phyloP scores from a whole-genome alignment of 1,140 invertebrate species.

The Caenorhabditis elegans region WBcel235 BX284603.4:7131501-7132000 shows the following conservation, averaged over 20 bases:
- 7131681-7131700: not conserved
- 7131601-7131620: not conserved
- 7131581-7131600: not conserved
- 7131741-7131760: slow-evolving; percentile 1
- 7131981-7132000: not conserved
- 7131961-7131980: slow-evolving; percentile 1
- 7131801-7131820: not conserved
- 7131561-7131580: no score
- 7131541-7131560: not conserved
- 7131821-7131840: not conserved
- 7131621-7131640: not conserved
- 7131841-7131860: not conserved
- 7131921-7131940: not conserved
- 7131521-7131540: not conserved
- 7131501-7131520: not conserved
- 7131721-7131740: not conserved
- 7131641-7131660: not conserved
- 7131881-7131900: not conserved
- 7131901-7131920: slow-evolving; percentile 1
- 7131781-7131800: not conserved
- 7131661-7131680: not conserved
- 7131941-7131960: not conserved
- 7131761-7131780: not conserved
- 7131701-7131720: not conserved
- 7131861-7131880: not conserved